phyloP scores from a whole-genome alignment of 1,140 invertebrate genomes.

The Augochlora pura region DNA sequence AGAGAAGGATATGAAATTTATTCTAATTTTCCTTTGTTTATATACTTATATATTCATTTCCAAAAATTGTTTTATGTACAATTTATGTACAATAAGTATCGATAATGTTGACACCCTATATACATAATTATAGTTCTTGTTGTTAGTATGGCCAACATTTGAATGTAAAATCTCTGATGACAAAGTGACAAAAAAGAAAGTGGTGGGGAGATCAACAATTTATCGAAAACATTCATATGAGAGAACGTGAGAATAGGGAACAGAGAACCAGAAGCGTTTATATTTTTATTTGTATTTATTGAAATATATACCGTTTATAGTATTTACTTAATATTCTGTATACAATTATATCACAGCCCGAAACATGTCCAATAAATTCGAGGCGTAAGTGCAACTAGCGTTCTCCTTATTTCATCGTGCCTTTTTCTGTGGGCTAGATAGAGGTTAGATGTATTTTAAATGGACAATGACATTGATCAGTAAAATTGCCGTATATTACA shows the following conservation, averaged over 20 bases:
- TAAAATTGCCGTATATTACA: background rate
- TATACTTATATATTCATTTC: background rate
- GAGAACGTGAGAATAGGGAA: constrained; percentile 52
- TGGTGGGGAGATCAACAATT: constrained; percentile 53
- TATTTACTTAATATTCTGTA: constrained; percentile 66
- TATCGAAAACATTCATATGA: constrained; percentile 62
- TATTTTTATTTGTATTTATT: constrained; percentile 70
- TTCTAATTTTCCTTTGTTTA: no score
- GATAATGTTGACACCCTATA: background rate
- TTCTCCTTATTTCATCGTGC: constrained; percentile 47
- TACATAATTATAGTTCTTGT: background rate
- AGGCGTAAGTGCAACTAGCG: constrained; percentile 80
- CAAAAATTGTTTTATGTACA: background rate
- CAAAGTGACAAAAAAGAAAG: constrained; percentile 38
- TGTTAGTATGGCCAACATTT: constrained; percentile 46
- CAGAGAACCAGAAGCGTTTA: constrained; percentile 57
- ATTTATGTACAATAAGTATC: background rate
- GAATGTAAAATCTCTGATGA: constrained; percentile 41
- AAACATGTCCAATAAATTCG: constrained; percentile 84
- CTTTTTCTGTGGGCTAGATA: constrained; percentile 23
- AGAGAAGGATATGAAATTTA: no score
- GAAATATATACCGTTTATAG: constrained; percentile 64
- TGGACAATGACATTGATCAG: constrained; percentile 21
- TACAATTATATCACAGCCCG: constrained; percentile 63
- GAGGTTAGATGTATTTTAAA: constrained; percentile 53